phyloP scores from a whole-genome alignment of 2,888 invertebrate genomes.

The Meandrusa payeni region DNA sequence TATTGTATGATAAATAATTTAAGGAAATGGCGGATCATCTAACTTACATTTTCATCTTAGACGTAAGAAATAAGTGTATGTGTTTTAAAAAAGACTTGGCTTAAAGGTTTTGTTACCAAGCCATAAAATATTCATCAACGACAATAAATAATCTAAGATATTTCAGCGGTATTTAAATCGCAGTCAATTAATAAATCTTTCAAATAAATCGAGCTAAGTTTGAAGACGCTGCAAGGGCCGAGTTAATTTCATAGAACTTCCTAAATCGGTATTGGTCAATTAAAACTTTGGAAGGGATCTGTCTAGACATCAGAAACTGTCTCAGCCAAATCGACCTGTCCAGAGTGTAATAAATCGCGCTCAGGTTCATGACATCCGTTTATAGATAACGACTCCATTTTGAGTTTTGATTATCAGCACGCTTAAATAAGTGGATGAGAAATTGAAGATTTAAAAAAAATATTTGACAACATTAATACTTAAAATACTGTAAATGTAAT shows the following conservation, averaged over 20 bases:
- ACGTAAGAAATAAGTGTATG: no score
- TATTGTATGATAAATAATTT: no score
- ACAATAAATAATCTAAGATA: conserved; percentile 3
- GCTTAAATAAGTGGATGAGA: no score
- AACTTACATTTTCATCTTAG: no score
- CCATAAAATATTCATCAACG: no score
- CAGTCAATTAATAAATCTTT: conserved; percentile 18
- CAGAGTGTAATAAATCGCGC: background rate
- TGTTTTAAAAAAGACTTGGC: no score
- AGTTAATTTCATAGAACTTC: conserved; percentile 18
- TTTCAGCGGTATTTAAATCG: conserved; percentile 1
- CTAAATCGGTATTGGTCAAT: conserved; percentile 22
- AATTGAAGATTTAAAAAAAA: background rate
- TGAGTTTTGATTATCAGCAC: background rate
- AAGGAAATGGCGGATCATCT: no score
- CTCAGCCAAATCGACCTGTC: conserved; percentile 6
- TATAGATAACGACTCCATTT: background rate
- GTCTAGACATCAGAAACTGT: conserved; percentile 19
- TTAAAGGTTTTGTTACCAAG: no score
- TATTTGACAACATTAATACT: background rate
- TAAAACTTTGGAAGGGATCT: conserved; percentile 19
- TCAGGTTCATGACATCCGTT: background rate
- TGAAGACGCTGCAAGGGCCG: conserved; percentile 8
- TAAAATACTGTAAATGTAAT: no score
- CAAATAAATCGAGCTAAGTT: conserved; percentile 19